These are phyloP conservation scores for Masnerella sp. DNA, from an alignment of 2,888 invertebrate genomes.

Conservation along the genomic window DNA sequence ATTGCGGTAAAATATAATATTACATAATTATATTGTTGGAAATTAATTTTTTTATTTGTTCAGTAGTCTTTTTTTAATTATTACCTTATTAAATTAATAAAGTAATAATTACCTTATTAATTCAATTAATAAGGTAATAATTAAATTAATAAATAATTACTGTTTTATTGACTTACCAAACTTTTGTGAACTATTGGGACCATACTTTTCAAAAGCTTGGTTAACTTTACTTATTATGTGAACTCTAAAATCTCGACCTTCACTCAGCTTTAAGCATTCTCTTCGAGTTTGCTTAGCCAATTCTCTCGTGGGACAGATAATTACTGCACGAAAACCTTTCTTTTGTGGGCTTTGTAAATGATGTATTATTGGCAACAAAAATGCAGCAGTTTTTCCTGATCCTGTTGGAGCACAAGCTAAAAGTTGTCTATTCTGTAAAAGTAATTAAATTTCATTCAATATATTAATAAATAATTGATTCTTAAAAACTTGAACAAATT, in stretches of 20 bases:
- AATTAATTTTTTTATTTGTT: neutral
- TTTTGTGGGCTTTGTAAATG: slow-evolving; percentile 84
- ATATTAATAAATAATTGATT: neutral
- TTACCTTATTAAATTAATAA: too few relatives aligned
- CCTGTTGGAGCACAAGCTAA: slow-evolving; percentile 98
- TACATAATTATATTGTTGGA: neutral
- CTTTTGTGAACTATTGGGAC: slow-evolving; percentile 85
- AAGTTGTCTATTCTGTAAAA: slow-evolving; percentile 84
- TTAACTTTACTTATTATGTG: slow-evolving; percentile 89
- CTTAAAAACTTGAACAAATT: too few relatives aligned
- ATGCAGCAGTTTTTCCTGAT: slow-evolving; percentile 97
- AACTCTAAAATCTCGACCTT: slow-evolving; percentile 85
- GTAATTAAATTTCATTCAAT: slow-evolving; percentile 5
- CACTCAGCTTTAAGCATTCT: slow-evolving; percentile 87
- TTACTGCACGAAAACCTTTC: slow-evolving; percentile 89
- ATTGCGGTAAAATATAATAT: neutral
- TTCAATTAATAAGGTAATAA: neutral
- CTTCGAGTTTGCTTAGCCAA: slow-evolving; percentile 93
- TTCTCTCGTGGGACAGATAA: slow-evolving; percentile 96
- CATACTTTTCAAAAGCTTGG: slow-evolving; percentile 85
- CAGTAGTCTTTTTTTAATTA: too few relatives aligned
- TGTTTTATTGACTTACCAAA: slow-evolving; percentile 80
- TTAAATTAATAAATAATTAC: neutral
- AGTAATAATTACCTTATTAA: neutral
- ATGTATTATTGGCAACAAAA: slow-evolving; percentile 92